phyloP scores from a whole-genome alignment of 2,113 vertebrate genomes.

The Centropus unirufus region DNA sequence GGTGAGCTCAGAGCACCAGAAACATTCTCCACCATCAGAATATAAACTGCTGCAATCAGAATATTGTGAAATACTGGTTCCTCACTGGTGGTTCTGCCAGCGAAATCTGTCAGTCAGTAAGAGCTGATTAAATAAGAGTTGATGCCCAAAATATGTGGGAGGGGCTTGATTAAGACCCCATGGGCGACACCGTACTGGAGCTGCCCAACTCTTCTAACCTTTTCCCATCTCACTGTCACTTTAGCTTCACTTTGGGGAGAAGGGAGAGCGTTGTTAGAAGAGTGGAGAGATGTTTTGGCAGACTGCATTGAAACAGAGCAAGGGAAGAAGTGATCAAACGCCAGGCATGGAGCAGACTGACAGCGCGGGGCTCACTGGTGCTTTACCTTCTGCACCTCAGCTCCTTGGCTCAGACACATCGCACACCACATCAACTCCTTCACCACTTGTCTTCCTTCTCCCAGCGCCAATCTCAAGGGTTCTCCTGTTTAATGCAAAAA shows the following conservation, averaged over 20 bases:
- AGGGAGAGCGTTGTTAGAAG: neutral
- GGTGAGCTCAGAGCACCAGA: neutral
- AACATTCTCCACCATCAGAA: neutral
- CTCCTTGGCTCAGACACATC: neutral
- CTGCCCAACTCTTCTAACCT: neutral
- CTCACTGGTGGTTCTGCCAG: neutral
- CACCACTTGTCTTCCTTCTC: neutral
- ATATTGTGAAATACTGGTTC: neutral
- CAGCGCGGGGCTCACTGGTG: accelerated
- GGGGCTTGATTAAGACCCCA: neutral
- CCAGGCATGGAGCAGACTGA: neutral
- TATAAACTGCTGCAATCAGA: neutral
- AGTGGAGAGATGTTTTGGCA: neutral
- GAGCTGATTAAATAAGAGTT: neutral
- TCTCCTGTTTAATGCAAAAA: neutral
- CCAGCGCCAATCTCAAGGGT: neutral
- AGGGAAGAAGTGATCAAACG: neutral
- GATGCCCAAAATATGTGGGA: neutral
- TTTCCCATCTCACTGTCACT: neutral
- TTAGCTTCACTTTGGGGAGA: neutral
- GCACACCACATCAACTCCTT: neutral
- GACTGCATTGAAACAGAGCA: neutral
- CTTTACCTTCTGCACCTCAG: neutral
- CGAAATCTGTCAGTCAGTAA: neutral
- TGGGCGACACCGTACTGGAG: neutral